Base-by-base conservation (phyloP, 2,797 vertebrate genomes). In the Chelonia mydas region DNA sequence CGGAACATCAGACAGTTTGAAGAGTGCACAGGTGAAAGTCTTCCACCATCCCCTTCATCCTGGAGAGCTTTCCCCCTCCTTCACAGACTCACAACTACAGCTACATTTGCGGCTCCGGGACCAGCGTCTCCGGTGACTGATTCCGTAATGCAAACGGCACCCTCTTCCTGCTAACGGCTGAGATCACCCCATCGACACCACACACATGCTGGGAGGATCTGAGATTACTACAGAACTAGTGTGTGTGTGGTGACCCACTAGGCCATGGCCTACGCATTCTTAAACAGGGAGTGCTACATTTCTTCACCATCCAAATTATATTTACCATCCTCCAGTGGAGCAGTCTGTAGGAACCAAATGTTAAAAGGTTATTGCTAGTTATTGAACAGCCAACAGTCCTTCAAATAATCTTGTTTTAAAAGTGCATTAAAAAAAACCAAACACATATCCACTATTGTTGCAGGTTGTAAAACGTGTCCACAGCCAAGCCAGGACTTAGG, bases 381-480 rank as follows among this genome's bases (percentile, higher is more conserved):
- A 89, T 25, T 3, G 7, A 17, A 61, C 80, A 11, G 9, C 45
- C 74, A 33, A n/a, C 2, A 68, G 49, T 28, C 13, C 28, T 55
- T 68, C 6, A 87, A 88, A 77, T 27, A 27, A 28, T 77, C 89
- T 12, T 33, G 28, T 1, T 86, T 80, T 83, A 5, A 28, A 53
- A 77, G 54, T 0, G 2, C 81, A 12, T 28, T 16, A 78, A 28
- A 78, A 77, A 31, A 31, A 8, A n/a, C 41, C 41, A 41, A 41
- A 41, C 41, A 33, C 13, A 6, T 5, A 2, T 0, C 53, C 53
- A 2, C 25, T 47, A 1, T 16, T 51, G 49, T 47, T 80, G 77
- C 45, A 37, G 84, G 21, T 3, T 65, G 1, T 0, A 2, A 27
- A 47, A 76, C 6, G 15, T 54, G n/a, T n/a, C 17, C 61, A 10